Percentiles rank a stretch among this genome's conserved stretches.
These are phyloP conservation scores for Thalpophila matura DNA, from an alignment of 2,888 invertebrate species.

Conservation along the genomic window DNA sequence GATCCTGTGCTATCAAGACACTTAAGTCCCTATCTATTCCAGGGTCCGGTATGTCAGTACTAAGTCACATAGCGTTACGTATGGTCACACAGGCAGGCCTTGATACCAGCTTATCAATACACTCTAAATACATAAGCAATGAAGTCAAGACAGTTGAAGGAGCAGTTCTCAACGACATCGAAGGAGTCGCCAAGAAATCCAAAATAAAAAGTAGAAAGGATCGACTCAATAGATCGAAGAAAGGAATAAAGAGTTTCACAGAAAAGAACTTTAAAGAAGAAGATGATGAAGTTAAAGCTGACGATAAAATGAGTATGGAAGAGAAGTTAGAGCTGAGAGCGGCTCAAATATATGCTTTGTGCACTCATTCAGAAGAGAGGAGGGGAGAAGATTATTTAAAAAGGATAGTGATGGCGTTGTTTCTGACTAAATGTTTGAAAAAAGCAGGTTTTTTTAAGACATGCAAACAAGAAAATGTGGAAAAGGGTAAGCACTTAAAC, in stretches of 20 bases:
- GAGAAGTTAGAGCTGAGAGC: conserved; percentile 82
- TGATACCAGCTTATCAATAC: conserved; percentile 84
- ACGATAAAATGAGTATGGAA: conserved; percentile 76
- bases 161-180: conserved; percentile 79
- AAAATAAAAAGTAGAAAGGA: conserved; percentile 86
- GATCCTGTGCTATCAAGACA: too few species aligned
- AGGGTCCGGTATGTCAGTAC: conserved; percentile 95
- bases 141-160: conserved; percentile 78
- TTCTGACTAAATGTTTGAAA: conserved; percentile 93
- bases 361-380: conserved; percentile 92
- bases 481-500: conserved; percentile 71
- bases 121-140: conserved; percentile 81
- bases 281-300: conserved; percentile 69
- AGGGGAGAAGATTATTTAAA: conserved; percentile 93
- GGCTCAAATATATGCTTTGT: conserved; percentile 91
- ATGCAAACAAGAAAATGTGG: conserved; percentile 71
- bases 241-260: conserved; percentile 75
- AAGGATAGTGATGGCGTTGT: conserved; percentile 94
- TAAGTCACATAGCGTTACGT: conserved; percentile 94
- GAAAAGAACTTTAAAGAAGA: conserved; percentile 76
- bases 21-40: conserved; percentile 37
- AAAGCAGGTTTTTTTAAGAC: conserved; percentile 92
- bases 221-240: conserved; percentile 81
- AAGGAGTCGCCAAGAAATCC: conserved; percentile 81
- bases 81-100: conserved; percentile 94